Base-by-base conservation (phyloP, 2,113 vertebrate genomes). In the Cyprinodon brontotheroides region DNA sequence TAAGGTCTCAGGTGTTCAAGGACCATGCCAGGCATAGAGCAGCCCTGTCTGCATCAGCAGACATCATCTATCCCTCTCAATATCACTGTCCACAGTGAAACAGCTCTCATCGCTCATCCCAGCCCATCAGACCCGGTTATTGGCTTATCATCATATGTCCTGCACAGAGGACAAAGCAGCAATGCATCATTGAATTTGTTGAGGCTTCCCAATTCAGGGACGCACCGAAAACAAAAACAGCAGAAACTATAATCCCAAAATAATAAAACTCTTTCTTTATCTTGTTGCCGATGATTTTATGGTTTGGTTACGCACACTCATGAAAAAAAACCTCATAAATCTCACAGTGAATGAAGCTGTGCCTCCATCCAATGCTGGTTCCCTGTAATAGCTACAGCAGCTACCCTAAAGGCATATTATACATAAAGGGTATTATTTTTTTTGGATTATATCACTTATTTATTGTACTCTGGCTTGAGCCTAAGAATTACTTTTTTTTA, bases 71-170 rank as follows among this genome's bases (percentile, higher is more conserved):
- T 87, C 83, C 81, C 71, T 77, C 80, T 86, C 80, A 79, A 83
- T 53, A 76, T 79, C 81, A 10, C 69, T 68, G 65, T 77, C 84
- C 47, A 1, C 80, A 81, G 85, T 79, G 82, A 89, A 64, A 61
- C 67, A 67, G 68, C 80, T 78, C 86, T 90, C 87, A 89, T 93
- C 88, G 70, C 85, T 91, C 89, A 91, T 74, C 72, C 45, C 57
- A 77, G 78, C 78, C 86, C 90, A 91, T 92, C 90, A 89, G 81
- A 60, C 41, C 61, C 11, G 11, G 68, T 90, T 91, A 92, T 90
- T 92, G 92, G 86, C 89, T 91, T 89, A 86, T 93, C 89, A 93
- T 91, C 67, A 83, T 80, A 83, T 90, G 90, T 89, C 90, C 85
- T 74, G 79, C 78, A 68, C 78, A 60, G 86, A 73, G 61, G 60